Percentiles rank a stretch among this genome's conserved stretches.
These are phyloP conservation scores for Conomelus anceps DNA, from an alignment of 2,888 invertebrate species.

Conservation along the genomic window DNA sequence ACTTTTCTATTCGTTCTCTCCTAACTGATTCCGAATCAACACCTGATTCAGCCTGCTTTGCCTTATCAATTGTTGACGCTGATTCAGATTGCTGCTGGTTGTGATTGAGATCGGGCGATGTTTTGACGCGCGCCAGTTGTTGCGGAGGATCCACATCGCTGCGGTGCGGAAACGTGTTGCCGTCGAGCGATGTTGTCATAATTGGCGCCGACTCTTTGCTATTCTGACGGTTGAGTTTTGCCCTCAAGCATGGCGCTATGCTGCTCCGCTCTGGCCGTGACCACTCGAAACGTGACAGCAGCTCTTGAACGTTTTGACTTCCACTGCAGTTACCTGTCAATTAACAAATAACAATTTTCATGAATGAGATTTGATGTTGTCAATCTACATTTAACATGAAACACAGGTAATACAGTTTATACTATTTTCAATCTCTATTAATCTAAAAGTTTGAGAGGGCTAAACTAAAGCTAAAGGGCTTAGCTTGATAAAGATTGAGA, in stretches of 20 bases:
- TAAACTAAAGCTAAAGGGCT: too few species aligned
- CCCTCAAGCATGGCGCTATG: constrained; percentile 55
- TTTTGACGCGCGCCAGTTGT: constrained; percentile 33
- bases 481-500: too few species aligned
- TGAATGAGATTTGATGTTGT: too few species aligned
- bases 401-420: too few species aligned
- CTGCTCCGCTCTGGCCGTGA: constrained; percentile 39
- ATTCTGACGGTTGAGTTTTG: constrained; percentile 52
- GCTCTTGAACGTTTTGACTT: constrained; percentile 20
- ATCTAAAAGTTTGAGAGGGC: too few species aligned
- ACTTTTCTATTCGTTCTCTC: constrained; percentile 42
- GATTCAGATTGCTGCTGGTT: not conserved
- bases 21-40: constrained; percentile 32
- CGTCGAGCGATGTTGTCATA: constrained; percentile 53
- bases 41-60: constrained; percentile 3
- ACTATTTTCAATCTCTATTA: too few species aligned
- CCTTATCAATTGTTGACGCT: not conserved
- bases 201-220: constrained; percentile 48
- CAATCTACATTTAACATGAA: too few species aligned
- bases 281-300: constrained; percentile 24
- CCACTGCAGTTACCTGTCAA: not conserved
- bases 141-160: constrained; percentile 23
- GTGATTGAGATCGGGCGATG: constrained; percentile 34
- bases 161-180: constrained; percentile 54
- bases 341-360: too few species aligned